These are phyloP conservation scores for Eulithis testata DNA, from an alignment of 2,888 invertebrate species.

Conservation along the genomic window DNA sequence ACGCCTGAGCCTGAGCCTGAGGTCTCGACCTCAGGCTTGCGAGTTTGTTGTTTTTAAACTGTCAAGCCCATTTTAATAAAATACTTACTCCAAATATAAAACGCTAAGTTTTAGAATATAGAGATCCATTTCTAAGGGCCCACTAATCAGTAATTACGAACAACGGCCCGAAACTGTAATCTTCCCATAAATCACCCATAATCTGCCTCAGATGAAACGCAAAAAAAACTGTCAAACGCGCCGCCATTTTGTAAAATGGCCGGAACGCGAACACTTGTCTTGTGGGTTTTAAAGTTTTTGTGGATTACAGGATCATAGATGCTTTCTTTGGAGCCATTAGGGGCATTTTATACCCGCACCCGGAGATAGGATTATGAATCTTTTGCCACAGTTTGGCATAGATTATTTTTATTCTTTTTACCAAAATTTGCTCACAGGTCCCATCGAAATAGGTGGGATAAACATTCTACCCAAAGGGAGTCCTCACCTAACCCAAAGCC, in stretches of 20 bases:
- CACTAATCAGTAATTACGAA: slow-evolving; percentile 11
- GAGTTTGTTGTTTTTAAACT: no score
- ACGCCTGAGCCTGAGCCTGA: no score
- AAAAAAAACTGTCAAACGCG: slow-evolving; percentile 13
- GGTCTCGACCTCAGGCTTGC: no score
- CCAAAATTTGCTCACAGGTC: not conserved
- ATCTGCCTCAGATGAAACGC: slow-evolving; percentile 1
- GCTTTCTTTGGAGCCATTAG: not conserved
- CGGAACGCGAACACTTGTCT: slow-evolving; percentile 17
- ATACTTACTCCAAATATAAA: no score
- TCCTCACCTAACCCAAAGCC: no score
- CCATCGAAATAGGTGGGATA: no score
- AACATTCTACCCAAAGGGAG: no score
- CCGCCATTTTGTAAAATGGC: slow-evolving; percentile 17
- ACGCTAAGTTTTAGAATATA: not conserved
- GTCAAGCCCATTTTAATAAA: no score
- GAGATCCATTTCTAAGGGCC: not conserved
- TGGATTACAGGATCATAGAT: not conserved
- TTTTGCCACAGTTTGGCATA: not conserved
- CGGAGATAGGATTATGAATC: not conserved
- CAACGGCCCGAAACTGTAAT: slow-evolving; percentile 5
- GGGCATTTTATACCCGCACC: not conserved
- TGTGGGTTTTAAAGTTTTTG: slow-evolving; percentile 6
- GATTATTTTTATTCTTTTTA: not conserved
- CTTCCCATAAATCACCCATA: slow-evolving; percentile 18